Conservation (phyloP, 2,797 vertebrate genomes). For the Prionace glauca region DNA sequence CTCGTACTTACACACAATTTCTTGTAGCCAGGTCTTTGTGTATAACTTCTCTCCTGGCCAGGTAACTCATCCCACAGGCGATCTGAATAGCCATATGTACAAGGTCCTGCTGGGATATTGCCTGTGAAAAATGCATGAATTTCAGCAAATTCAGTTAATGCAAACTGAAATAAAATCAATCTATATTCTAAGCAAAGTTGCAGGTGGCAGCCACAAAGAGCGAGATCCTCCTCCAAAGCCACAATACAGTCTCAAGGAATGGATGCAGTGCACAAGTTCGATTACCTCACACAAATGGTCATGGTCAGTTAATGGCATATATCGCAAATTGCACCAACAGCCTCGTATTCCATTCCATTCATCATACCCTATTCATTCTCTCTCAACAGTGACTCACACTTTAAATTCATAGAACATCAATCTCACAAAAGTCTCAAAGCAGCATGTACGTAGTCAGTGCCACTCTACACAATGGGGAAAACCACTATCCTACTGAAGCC, state of each 20-base stretch:
- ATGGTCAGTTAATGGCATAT: not conserved
- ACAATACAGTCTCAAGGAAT: not conserved
- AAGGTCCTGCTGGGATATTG: constrained; percentile 93
- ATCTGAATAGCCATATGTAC: constrained; percentile 99
- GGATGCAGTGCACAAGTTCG: too few relatives aligned
- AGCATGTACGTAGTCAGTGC: too few relatives aligned
- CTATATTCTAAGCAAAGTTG: not conserved
- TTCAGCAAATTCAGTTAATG: not conserved
- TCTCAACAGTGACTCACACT: not conserved
- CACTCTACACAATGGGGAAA: too few relatives aligned
- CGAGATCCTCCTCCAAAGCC: not conserved
- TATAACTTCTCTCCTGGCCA: constrained; percentile 91
- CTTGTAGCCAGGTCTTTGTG: constrained; percentile 95
- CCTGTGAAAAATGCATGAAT: constrained; percentile 59
- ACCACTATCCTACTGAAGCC: too few relatives aligned
- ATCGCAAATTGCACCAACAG: not conserved
- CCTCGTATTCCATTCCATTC: not conserved
- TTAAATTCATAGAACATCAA: not conserved
- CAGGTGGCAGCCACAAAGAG: not conserved
- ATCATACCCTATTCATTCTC: not conserved
- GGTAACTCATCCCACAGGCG: constrained; percentile 96
- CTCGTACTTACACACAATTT: constrained; percentile 90
- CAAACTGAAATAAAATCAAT: not conserved
- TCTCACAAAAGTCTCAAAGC: too few relatives aligned
- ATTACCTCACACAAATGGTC: not conserved